Evolutionary conservation across 2,797 vertebrate species (phyloP).

Genomic region (Sus cebifrons): DNA sequence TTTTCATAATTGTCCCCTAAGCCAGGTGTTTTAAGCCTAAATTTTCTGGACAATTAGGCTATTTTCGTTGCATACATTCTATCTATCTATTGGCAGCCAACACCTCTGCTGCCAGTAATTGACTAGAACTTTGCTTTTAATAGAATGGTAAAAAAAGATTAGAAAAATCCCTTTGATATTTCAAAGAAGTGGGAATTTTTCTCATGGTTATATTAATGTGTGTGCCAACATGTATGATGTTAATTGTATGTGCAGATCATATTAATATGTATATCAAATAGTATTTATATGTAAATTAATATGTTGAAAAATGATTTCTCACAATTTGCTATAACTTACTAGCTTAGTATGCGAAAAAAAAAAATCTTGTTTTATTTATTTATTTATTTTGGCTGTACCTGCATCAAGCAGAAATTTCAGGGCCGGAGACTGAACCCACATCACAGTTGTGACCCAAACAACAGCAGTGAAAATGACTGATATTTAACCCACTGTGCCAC

Average conservation of each 20-base stretch:
- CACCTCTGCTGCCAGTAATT: neutral
- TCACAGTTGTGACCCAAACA: no score
- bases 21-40: neutral
- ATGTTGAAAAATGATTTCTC: neutral
- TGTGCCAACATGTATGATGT: neutral
- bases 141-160: neutral
- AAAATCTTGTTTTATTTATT: neutral
- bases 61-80: neutral
- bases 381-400: no score
- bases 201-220: neutral
- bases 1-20: constrained; percentile 5
- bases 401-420: no score
- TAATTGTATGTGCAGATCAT: neutral
- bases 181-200: neutral
- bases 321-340: neutral
- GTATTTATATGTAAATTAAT: constrained; percentile 5
- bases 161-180: neutral
- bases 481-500: no score
- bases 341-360: neutral
- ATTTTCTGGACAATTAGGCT: neutral
- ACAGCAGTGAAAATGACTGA: no score
- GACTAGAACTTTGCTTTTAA: neutral
- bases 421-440: no score
- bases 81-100: neutral
- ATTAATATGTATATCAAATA: neutral